Base-by-base conservation (phyloP, 2,797 vertebrate genomes). In the Microctenopoma steveboyesi region DNA sequence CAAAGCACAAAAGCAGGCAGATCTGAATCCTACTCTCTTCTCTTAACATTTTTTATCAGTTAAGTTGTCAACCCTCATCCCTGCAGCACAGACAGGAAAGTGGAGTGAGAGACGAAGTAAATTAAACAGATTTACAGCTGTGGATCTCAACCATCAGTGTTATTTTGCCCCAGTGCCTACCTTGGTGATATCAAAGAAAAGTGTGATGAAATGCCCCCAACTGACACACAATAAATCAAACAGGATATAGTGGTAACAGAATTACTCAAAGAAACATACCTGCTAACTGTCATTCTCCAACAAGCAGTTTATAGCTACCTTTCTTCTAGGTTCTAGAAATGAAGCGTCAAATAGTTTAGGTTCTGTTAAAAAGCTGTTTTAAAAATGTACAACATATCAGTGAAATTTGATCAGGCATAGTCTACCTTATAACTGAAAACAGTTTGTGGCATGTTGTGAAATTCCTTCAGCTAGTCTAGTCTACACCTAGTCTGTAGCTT, bases 21-120 rank as follows among this genome's bases (percentile, higher is more conserved):
- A 86, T 89, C 73, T 83, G 80, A 89, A 85, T 85, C 45, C 61
- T 73, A 47, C 80, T 89, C 83, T 81, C 72, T 74, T 81, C 69
- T 46, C 74, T 72, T 59, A 54, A 72, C 76, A 54, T 46, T 83
- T 78, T 81, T 80, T 22, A 22, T 88, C 88, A 89, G 88, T 89
- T 90, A 87, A 90, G 88, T 87, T 88, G 91, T 89, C 89, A 92
- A 85, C 82, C 67, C 88, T 86, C 87, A 85, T 76, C 79, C 63
- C 49, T 53, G 70, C 62, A 57, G 54, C 69, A 51, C 28, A 74
- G 71, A 77, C 83, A 73, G 67, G 85, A 69, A 62, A 78, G 71
- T 39, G 9, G 48, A 73, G 46, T 50, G 56, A 52, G 64, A 57
- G 37, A 56, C 63, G 45, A 58, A 63, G 49, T 58, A 35, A 76